A percentile compares a stretch with the other conserved stretches of the same genome.
Evolutionary conservation across 2,888 invertebrate genomes (phyloP).

Genomic region (Pachydiplax longipennis): DNA sequence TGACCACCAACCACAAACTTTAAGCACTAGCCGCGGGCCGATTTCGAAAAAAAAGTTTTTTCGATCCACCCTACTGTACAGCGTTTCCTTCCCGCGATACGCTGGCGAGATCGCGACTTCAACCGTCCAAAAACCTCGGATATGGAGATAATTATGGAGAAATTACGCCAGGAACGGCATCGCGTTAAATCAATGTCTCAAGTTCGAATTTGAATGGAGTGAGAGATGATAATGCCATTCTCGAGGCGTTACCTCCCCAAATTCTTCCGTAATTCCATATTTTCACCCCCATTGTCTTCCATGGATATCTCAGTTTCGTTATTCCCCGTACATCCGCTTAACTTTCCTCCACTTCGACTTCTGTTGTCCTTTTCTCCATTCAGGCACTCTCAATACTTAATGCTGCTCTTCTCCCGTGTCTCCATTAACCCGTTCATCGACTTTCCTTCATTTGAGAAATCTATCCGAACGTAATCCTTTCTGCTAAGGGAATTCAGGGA

Average conservation of each 20-base stretch:
- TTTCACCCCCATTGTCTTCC: neutral
- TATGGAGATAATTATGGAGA: neutral
- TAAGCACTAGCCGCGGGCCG: too few species aligned
- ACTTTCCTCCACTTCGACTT: neutral
- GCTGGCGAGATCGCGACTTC: too few species aligned
- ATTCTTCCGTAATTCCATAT: neutral
- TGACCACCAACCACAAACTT: too few species aligned
- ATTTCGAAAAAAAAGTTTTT: too few species aligned
- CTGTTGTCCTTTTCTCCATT: neutral
- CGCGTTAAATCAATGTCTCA: neutral
- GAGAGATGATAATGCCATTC: neutral
- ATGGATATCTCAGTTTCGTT: neutral
- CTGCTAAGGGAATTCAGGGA: neutral
- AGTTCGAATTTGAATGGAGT: neutral
- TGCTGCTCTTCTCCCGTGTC: neutral
- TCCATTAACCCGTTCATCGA: neutral
- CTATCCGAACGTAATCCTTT: neutral
- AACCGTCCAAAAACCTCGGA: neutral
- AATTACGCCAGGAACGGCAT: neutral
- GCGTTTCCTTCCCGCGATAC: too few species aligned
- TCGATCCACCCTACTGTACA: too few species aligned
- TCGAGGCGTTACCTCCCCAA: neutral
- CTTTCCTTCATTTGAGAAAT: neutral
- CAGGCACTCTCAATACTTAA: neutral
- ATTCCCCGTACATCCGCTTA: neutral